Evolutionary conservation across 2,113 vertebrate species (phyloP), one percentile per base, ranked within the genome.

Genomic region (Tautogolabrus adspersus): DNA sequence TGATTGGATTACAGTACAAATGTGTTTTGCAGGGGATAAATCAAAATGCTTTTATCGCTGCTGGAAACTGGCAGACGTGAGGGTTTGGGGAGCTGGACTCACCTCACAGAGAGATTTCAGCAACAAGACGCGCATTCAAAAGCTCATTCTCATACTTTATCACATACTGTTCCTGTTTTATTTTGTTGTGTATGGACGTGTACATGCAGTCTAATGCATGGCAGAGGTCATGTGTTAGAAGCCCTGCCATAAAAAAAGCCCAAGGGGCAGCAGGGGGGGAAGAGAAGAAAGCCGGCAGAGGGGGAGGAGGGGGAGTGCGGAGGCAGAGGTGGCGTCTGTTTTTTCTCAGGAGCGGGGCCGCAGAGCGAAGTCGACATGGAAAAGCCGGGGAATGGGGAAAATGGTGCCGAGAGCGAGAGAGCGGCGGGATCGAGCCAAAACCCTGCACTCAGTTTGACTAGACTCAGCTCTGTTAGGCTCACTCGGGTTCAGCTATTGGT

Each of bases 381-480:
- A 93, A 94, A 94, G 93, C 92, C 86, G 62, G 85, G 86, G 89
- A 93, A 90, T 92, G 88, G 86, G 30, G 90, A 92, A 89, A 79
- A 90, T 55, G 88, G 84, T 81, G 87, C 81, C 68, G 84, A 75
- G 83, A 80, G 76, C 18, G 49, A 52, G 49, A 52, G 30, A 52
- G n/a, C 56, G 77, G 75, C 84, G 56, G 65, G 74, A 75, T 66
- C 64, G 26, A 60, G 72, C 68, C 72, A 44, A 75, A 75, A 85
- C 57, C 47, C 49, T 22, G 60, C 69, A 18, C 49, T 72, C 57
- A 7, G 37, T 66, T 71, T 30, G 4, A 70, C 69, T 38, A 18
- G 62, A 57, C 51, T 23, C 46, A 3, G 37, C 6, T 66, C 66
- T 3, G 55, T 19, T 37, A 23, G 16, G 57, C 54, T 62, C 5